These are phyloP conservation scores for Orius insidiosus DNA, from an alignment of 1,140 invertebrate species.

Conservation along the genomic window DNA sequence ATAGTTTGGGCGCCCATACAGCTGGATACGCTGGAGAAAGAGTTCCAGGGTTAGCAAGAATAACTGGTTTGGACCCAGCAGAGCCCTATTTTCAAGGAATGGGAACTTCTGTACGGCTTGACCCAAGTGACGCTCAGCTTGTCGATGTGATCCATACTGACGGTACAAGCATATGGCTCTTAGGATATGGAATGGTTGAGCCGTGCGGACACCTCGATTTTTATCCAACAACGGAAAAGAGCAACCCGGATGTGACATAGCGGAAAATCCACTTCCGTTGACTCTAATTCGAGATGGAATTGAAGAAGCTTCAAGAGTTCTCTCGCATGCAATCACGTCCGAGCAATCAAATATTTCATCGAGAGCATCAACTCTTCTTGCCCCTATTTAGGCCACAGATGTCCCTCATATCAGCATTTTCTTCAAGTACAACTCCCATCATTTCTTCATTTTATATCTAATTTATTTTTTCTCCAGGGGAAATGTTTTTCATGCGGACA, in stretches of 20 bases:
- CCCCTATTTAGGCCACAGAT: constrained; percentile 63
- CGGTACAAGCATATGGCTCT: constrained; percentile 62
- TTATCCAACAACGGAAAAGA: constrained; percentile 74
- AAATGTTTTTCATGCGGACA: constrained; percentile 67
- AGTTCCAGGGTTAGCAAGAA: constrained; percentile 48
- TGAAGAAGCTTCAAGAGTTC: constrained; percentile 54
- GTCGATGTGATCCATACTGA: constrained; percentile 81
- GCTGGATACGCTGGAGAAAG: constrained; percentile 67
- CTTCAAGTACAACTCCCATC: constrained; percentile 26
- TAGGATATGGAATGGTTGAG: constrained; percentile 75
- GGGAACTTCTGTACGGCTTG: constrained; percentile 54
- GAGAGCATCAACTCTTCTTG: constrained; percentile 64
- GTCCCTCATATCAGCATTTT: constrained; percentile 56
- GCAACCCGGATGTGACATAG: constrained; percentile 70
- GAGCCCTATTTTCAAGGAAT: constrained; percentile 79
- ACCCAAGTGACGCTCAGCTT: constrained; percentile 62
- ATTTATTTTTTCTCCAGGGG: constrained; percentile 29
- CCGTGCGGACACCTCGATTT: constrained; percentile 73
- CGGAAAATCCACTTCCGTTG: constrained; percentile 45
- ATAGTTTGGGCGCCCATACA: constrained; percentile 69
- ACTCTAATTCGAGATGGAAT: constrained; percentile 55
- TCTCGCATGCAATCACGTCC: constrained; percentile 74
- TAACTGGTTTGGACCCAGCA: constrained; percentile 68
- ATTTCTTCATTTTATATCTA: not conserved
- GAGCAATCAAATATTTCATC: constrained; percentile 72